These are phyloP conservation scores for Anolis apletophallus DNA, from an alignment of 2,797 vertebrate species.

Conservation along the genomic window DNA sequence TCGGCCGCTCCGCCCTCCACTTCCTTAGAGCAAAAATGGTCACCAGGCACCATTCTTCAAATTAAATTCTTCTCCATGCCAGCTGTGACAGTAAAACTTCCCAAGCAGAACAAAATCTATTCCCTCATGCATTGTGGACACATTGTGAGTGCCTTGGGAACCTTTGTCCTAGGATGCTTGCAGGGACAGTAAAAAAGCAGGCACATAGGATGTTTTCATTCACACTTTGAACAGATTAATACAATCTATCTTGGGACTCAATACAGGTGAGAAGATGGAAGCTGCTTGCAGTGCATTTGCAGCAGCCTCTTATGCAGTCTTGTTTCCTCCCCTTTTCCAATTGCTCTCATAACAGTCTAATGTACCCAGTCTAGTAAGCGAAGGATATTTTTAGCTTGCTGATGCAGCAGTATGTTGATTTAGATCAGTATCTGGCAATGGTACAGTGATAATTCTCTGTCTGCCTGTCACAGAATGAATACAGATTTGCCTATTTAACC, in stretches of 20 bases:
- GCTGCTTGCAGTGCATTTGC: background rate
- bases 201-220: background rate
- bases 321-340: conserved; percentile 16
- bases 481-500: conserved; percentile 20
- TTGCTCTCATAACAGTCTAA: conserved; percentile 9
- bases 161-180: background rate
- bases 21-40: too few relatives aligned
- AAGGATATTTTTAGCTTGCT: conserved; percentile 45
- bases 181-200: background rate
- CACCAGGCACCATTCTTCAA: too few relatives aligned
- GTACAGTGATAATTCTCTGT: conserved; percentile 13
- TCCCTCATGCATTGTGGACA: background rate
- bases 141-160: conserved; percentile 4
- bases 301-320: conserved; percentile 1
- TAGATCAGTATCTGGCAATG: conserved; percentile 31
- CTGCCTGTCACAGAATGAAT: conserved; percentile 4
- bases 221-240: background rate
- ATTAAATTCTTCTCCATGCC: background rate
- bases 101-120: background rate
- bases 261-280: background rate
- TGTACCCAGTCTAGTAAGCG: background rate
- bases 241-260: background rate
- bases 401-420: conserved; percentile 38
- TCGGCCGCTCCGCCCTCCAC: too few relatives aligned
- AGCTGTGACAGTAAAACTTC: background rate